Base-by-base conservation (phyloP, 2,888 invertebrate genomes). In the Drosophila kanekoi region DNA sequence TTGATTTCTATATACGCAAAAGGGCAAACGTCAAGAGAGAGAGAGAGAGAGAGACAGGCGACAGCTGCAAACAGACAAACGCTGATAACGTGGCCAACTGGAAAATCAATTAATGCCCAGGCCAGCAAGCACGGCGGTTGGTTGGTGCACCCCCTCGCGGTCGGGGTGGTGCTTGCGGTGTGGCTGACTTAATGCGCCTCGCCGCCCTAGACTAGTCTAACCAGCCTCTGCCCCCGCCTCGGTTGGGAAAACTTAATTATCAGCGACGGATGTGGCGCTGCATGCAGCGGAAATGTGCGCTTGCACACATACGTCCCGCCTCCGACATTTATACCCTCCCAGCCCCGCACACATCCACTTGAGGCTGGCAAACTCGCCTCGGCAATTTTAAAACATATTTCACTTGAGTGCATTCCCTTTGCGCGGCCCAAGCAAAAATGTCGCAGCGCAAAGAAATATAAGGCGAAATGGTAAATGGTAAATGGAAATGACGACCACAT, bases 341-440 rank as follows among this genome's bases (percentile, higher is more conserved):
- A 2, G 10, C 47, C 4, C 40, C 11, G 6, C 32, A 11, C 23
- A 8, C 23, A 28, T 2, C 33, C 77, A 77, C 84, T 81, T 84
- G 78, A 49, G 66, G 72, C n/a, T 54, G 71, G 51, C 81, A 67
- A 74, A 80, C 84, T 86, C 87, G 83, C 83, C 83, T 83, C 84
- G 87, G 41, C 81, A 88, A 86, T 83, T 83, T 87, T 71, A 74
- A 88, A 83, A 85, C 83, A 88, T 87, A 83, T 83, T 83, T 83
- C 87, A 86, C 78, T 87, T 71, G 81, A 80, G 71, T 54, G 63
- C 65, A 53, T 48, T 64, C 52, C 64, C 62, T 58, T 65, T 72
- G 79, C 66, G 28, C 68, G 13, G 61, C 44, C 58, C 73, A 56
- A 62, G 69, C 40, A 62, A 56, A 77, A 75, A 52, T 49, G 74